These are phyloP conservation scores for Andrena camellia DNA, from an alignment of 2,888 invertebrate species.

Conservation along the genomic window DNA sequence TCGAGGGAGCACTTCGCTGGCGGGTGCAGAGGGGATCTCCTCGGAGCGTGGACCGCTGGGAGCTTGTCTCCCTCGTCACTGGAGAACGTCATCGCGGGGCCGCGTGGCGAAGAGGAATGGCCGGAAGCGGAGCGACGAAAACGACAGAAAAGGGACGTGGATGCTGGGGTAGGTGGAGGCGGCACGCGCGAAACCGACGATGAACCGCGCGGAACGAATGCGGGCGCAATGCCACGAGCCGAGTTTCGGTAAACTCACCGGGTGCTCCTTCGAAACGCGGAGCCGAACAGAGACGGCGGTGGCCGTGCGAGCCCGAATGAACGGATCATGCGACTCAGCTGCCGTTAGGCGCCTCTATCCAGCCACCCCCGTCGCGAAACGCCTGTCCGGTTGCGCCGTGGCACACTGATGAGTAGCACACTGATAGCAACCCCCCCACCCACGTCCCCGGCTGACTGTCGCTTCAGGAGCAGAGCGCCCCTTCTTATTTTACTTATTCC, in stretches of 20 bases:
- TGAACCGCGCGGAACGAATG: conserved; percentile 56
- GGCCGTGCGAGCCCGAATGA: conserved; percentile 71
- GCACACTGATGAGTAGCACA: conserved; percentile 52
- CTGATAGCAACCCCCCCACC: conserved; percentile 32
- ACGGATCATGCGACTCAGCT: conserved; percentile 66
- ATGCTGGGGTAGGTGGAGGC: too few species aligned
- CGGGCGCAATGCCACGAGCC: conserved; percentile 59
- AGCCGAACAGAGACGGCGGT: conserved; percentile 63
- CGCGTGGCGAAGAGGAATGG: background rate
- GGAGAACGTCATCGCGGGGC: background rate
- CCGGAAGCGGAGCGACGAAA: background rate
- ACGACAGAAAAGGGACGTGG: background rate
- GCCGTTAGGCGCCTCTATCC: conserved; percentile 59
- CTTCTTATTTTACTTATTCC: conserved; percentile 25
- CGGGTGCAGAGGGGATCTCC: background rate
- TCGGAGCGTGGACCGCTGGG: background rate
- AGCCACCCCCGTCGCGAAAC: conserved; percentile 50
- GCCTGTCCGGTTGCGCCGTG: conserved; percentile 64
- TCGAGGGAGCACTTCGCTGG: background rate
- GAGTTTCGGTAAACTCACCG: conserved; percentile 54
- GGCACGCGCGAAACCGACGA: conserved; percentile 37
- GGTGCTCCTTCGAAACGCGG: conserved; percentile 55
- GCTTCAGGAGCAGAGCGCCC: background rate
- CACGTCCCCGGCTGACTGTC: background rate
- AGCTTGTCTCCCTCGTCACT: background rate